Evolutionary conservation across 2,797 vertebrate species (phyloP), one percentile per base, ranked within the genome.

Genomic region (Periophthalmus magnuspinnatus): DNA sequence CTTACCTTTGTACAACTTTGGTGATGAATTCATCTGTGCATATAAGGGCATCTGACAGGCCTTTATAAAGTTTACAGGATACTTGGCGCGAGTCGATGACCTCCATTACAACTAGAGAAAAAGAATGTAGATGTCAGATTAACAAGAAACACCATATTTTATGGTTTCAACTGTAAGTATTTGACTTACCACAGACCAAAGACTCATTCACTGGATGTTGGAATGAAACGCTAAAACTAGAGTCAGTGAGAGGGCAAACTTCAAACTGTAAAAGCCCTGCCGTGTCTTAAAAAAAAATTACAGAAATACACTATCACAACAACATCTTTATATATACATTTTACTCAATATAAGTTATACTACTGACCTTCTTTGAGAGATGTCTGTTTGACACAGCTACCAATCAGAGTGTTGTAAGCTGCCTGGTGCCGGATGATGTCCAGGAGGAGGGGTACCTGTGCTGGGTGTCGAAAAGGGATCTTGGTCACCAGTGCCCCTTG

Each of bases 21-120:
- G 98, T 97, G 89, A 99, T 99, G 90, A 99, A 99, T 85, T 99
- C 98, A 85, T 99, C 98, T 13, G 97, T 98, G 76, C 98, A 99
- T 88, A 99, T 99, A 58, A 99, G 93, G 79, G 97, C 98, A 84
- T 99, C 98, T 0, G 97, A 99, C 6, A 95, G 90, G 68, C 97
- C 97, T 88, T 99, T 99, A 85, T 98, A 99, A 9, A 99, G 93
- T 88, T 97, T 98, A 89, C 97, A 99, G 88, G 93, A 95, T 66
- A 99, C 95, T 19, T 97, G 97, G 76, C 94, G 95, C 47, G 97
- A 97, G 86, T 99, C 97, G 76, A 96, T 95, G 70, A 99, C 96
- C 67, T 99, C 98, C 96, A 99, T 99, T 61, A 99, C 97, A 90
- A 99, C 98, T 99, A 79, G 47, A 66, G 16, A 74, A 4, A 55